Conservation (phyloP, 2,888 invertebrate genomes). For the Tiphia femorata region DNA sequence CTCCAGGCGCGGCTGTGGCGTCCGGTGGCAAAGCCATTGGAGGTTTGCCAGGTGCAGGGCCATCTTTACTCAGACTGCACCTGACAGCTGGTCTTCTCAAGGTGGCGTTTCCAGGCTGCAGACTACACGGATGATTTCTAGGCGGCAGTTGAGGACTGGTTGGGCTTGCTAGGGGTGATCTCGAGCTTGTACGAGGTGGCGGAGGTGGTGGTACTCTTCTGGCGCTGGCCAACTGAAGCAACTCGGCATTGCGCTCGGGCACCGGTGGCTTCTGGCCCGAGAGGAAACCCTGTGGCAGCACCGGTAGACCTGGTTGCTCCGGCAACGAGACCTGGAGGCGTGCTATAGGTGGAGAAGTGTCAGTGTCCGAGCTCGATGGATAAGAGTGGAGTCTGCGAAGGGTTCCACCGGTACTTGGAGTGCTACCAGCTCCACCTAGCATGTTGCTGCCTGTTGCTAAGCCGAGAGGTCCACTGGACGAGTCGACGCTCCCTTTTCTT, state of each 20-base stretch:
- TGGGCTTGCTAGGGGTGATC: constrained; percentile 88
- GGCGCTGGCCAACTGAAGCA: constrained; percentile 79
- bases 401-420: constrained; percentile 65
- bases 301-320: constrained; percentile 59
- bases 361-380: constrained; percentile 87
- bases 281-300: constrained; percentile 29
- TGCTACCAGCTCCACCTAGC: background rate
- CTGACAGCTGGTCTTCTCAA: constrained; percentile 36
- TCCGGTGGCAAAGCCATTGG: constrained; percentile 59
- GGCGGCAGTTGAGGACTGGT: constrained; percentile 80
- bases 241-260: constrained; percentile 84
- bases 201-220: constrained; percentile 91
- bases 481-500: constrained; percentile 72
- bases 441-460: background rate
- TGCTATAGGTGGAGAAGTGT: constrained; percentile 82
- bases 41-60: constrained; percentile 46
- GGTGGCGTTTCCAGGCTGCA: constrained; percentile 32
- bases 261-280: constrained; percentile 77
- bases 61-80: constrained; percentile 29
- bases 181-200: constrained; percentile 90
- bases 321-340: constrained; percentile 70
- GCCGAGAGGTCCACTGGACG: constrained; percentile 54
- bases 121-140: constrained; percentile 67
- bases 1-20: constrained; percentile 21
- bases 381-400: constrained; percentile 85